A percentile compares a stretch with the other conserved stretches of the same genome.
phyloP scores from a whole-genome alignment of 1,140 invertebrate species.

The Drosophila parvula region DNA sequence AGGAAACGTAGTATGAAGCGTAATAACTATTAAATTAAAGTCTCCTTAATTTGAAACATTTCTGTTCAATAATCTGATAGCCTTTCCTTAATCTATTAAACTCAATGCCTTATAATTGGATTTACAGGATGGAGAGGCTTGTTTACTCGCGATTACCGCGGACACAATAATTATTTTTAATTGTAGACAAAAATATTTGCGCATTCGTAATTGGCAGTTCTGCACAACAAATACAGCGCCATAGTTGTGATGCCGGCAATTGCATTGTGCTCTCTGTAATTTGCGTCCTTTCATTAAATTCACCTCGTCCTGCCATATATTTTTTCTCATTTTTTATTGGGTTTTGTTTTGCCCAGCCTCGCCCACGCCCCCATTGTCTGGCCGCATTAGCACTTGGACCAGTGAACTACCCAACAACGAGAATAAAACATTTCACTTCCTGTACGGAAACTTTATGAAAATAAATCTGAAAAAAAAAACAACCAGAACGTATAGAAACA shows the following conservation, averaged over 20 bases:
- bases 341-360: slow-evolving; percentile 35
- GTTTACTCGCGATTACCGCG: slow-evolving; percentile 18
- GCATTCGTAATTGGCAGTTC: slow-evolving; percentile 69
- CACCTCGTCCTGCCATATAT: slow-evolving; percentile 15
- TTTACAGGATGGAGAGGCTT: not conserved
- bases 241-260: slow-evolving; percentile 18
- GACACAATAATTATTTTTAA: slow-evolving; percentile 72
- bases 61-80: not conserved
- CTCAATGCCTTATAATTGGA: not conserved
- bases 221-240: slow-evolving; percentile 28
- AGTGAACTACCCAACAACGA: slow-evolving; percentile 54
- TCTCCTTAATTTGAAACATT: not conserved
- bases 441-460: slow-evolving; percentile 71
- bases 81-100: not conserved
- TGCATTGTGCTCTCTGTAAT: slow-evolving; percentile 28
- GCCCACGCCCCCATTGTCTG: slow-evolving; percentile 64
- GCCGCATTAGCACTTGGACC: slow-evolving; percentile 77
- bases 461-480: slow-evolving; percentile 43
- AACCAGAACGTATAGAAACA: slow-evolving; percentile 57
- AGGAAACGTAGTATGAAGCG: not conserved
- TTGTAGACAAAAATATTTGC: slow-evolving; percentile 64
- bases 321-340: slow-evolving; percentile 18
- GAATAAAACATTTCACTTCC: slow-evolving; percentile 72
- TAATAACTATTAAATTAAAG: too few species aligned
- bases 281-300: slow-evolving; percentile 64